Conservation (phyloP, 2,113 vertebrate species). For the zebrafish (Danio rerio) region DNA sequence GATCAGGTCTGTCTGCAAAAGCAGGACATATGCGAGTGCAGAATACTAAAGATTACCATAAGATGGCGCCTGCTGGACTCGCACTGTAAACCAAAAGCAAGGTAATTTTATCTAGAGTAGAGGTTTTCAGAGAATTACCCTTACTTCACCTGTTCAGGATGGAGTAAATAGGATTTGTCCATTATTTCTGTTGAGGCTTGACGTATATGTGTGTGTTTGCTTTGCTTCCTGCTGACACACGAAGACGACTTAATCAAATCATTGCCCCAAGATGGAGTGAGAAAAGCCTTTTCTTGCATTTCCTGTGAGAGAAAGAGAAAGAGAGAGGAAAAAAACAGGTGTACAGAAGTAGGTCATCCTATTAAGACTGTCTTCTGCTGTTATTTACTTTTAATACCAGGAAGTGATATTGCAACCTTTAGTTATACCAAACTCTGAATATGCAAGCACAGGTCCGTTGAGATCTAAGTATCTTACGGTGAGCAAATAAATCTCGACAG, state of each 20-base stretch:
- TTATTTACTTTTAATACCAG: constrained; percentile 27
- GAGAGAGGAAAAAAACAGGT: neutral
- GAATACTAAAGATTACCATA: constrained; percentile 19
- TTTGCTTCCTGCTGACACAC: neutral
- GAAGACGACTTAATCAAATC: constrained; percentile 14
- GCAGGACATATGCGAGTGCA: neutral
- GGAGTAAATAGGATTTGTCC: constrained; percentile 7
- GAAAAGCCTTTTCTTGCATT: neutral
- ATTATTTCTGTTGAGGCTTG: constrained; percentile 1
- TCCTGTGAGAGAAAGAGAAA: neutral
- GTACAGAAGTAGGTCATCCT: neutral
- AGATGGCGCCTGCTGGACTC: neutral
- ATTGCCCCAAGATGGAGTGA: neutral
- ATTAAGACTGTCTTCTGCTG: constrained; percentile 8
- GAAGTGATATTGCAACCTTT: constrained; percentile 19
- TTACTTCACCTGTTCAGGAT: neutral
- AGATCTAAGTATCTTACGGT: neutral
- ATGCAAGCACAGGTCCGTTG: neutral
- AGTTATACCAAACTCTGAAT: constrained; percentile 1
- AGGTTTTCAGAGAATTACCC: neutral
- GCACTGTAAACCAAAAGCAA: neutral
- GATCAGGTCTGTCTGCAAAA: neutral
- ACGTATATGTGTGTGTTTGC: constrained; percentile 20
- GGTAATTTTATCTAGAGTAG: neutral
- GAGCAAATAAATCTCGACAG: neutral